Base-by-base conservation (phyloP, 1,140 invertebrate species). In the Diorhabda carinulata region DNA sequence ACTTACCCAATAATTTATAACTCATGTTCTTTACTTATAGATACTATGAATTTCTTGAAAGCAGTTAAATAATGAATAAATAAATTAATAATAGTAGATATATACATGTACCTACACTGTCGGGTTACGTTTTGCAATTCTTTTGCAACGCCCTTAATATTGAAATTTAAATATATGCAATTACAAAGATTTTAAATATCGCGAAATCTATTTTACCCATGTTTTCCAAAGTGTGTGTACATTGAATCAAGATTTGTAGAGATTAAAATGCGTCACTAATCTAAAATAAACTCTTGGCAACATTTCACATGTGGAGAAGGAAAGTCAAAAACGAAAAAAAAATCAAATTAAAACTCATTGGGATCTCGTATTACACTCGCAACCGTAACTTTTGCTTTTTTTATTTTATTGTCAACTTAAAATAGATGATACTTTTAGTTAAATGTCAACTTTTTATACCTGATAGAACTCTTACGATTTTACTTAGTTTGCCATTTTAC, bases 241-340 rank as follows among this genome's bases (percentile, higher is more conserved):
- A 5, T n/a, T 62, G 61, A 62, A 62, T 62, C 42, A 62, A 62
- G 61, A 62, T 62, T 62, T 62, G 61, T 67, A 47, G 65, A 71
- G 66, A 60, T 67, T 67, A 64, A 57, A 58, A 57, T 71, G 70
- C 70, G 70, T 71, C 70, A 71, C 61, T n/a, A 43, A 64, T 60
- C 70, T 61, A 71, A 71, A 71, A 71, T 71, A 71, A 67, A 67
- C 67, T 41, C 66, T 68, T 62, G 70, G 61, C 61, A 62, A 62
- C 61, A 43, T 43, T 62, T 62, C 42, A 62, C 61, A 62, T 43
- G 42, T 43, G 42, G 25, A 61, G 9, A 62, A 62, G 61, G 43
- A 41, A 44, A 62, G 5, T 62, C 40, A 43, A 3, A 62, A 40
- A 59, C 42, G 42, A 43, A 62, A 62, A 62, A 62, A 43, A 52